phyloP scores from a whole-genome alignment of 2,888 invertebrate species.

The Athetis lepigone region DNA sequence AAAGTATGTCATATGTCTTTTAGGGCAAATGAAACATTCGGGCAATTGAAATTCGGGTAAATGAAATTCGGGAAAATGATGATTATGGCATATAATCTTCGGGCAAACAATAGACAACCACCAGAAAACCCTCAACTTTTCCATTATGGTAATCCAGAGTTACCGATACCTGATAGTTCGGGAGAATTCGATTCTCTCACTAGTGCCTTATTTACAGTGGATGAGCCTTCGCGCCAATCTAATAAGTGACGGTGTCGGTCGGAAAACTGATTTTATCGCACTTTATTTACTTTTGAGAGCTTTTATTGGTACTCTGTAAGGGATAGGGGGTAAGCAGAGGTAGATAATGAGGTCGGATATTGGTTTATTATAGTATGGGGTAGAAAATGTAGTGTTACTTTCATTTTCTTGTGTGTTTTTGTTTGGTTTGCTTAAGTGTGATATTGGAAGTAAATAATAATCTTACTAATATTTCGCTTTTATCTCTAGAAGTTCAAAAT shows the following conservation, averaged over 20 bases:
- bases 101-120: neutral
- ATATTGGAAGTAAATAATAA: too few relatives aligned
- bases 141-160: slow-evolving; percentile 60
- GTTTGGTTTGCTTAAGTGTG: too few relatives aligned
- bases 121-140: slow-evolving; percentile 28
- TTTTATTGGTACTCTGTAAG: slow-evolving; percentile 51
- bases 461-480: too few relatives aligned
- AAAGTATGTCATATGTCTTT: too few relatives aligned
- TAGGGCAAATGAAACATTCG: too few relatives aligned
- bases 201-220: slow-evolving; percentile 70
- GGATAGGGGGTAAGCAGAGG: slow-evolving; percentile 7
- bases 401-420: too few relatives aligned
- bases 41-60: too few relatives aligned
- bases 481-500: too few relatives aligned
- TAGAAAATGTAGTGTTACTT: neutral
- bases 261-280: slow-evolving; percentile 69
- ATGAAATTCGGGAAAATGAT: too few relatives aligned
- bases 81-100: too few relatives aligned
- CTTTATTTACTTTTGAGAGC: slow-evolving; percentile 65
- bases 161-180: slow-evolving; percentile 54
- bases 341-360: slow-evolving; percentile 18
- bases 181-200: slow-evolving; percentile 71
- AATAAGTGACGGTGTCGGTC: slow-evolving; percentile 70
- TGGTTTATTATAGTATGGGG: neutral
- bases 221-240: slow-evolving; percentile 73